Percentiles rank a stretch among this genome's conserved stretches.
phyloP scores from a whole-genome alignment of 1,140 invertebrate genomes.

The Cepaea nemoralis region DNA sequence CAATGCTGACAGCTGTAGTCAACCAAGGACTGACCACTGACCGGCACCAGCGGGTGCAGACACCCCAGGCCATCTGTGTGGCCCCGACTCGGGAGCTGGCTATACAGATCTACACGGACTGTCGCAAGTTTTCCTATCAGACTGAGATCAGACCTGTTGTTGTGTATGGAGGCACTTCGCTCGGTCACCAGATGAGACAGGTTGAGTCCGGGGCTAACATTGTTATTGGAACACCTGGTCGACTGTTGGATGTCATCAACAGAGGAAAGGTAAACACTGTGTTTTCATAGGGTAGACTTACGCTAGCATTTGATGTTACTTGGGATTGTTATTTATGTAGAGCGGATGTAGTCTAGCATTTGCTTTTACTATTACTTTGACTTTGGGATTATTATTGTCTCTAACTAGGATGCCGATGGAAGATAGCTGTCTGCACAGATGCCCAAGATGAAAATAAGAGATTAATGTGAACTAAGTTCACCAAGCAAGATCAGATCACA shows the following conservation, averaged over 20 bases:
- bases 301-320: no score
- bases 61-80: conserved; percentile 83
- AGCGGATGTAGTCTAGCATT: no score
- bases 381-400: no score
- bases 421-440: no score
- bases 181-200: conserved; percentile 80
- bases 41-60: conserved; percentile 69
- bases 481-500: no score
- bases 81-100: conserved; percentile 93
- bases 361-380: no score
- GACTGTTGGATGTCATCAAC: conserved; percentile 88
- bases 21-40: conserved; percentile 60
- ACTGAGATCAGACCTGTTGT: conserved; percentile 82
- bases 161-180: conserved; percentile 89
- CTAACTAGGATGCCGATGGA: no score
- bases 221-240: conserved; percentile 92
- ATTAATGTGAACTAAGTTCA: no score
- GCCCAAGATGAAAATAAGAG: no score
- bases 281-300: no score
- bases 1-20: conserved; percentile 77
- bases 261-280: conserved; percentile 82
- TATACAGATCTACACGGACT: conserved; percentile 88
- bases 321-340: no score
- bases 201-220: conserved; percentile 86
- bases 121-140: conserved; percentile 84